Base-by-base conservation (phyloP, 1,140 invertebrate species). In the Drosophila triauraria region DNA sequence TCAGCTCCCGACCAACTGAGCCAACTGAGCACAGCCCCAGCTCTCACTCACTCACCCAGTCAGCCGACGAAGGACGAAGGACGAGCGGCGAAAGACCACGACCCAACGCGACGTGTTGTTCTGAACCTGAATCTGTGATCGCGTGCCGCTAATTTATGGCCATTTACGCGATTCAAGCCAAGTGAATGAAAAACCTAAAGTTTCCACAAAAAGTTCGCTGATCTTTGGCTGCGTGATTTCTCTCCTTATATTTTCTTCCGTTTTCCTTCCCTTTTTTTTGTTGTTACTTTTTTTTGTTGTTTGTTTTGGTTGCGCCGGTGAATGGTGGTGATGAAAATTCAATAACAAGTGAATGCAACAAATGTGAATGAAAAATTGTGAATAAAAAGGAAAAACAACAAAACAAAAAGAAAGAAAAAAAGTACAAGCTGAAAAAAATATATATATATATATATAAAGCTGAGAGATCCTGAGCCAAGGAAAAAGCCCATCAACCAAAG, bases 331-430 rank as follows among this genome's bases (percentile, higher is more conserved):
- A n/a, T 67, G 38, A n/a, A 72, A 67, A 77, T 84, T 59, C 44
- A 59, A 71, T 61, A 75, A 62, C 75, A 79, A 65, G 62, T 65
- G 63, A 38, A 47, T 63, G 75, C 71, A 61, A 64, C 44, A 53
- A 64, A 75, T 69, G 65, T 12, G 46, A 30, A 56, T 46, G 35
- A 63, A 70, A 61, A 70, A 71, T 65, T 57, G 68, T 59, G 43
- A 35, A 20, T 20, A 20, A 20, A 20, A 50, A 35, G 40, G 40
- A 65, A 25, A 43, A 25, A 15, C 60, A 61, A 25, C 5, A 50
- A 32, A 56, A 25, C 6, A 20, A 23, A 20, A 3, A 17, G 23
- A 30, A 38, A 38, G 23, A 71, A 42, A 57, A 43, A 50, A 13
- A 68, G 17, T 57, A 23, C 40, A 15, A 35, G 27, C 43, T 15